Base-by-base conservation (phyloP, 2,113 vertebrate species). In the Barnardius zonarius region DNA sequence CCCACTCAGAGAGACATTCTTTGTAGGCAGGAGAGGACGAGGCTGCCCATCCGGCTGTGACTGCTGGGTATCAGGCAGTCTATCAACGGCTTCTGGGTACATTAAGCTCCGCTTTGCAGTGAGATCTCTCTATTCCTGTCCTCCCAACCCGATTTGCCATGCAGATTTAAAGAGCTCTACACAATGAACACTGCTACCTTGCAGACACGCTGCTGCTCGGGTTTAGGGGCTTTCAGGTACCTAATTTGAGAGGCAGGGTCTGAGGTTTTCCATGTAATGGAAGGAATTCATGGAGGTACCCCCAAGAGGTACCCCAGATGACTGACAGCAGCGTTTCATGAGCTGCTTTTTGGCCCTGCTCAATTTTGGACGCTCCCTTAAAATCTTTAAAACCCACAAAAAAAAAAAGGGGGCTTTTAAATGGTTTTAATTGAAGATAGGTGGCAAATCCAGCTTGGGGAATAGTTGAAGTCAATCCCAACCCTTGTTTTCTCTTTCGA, bases 71-170 rank as follows among this genome's bases (percentile, higher is more conserved):
- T 66, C 90, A 90, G 82, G 54, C 90, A 86, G 90, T 95, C 92
- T 66, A 94, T 97, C 96, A 88, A 39, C 5, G 0, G 62, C 72
- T 85, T 88, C 95, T 77, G 94, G 90, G 92, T 90, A 92, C 96
- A 94, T 95, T 94, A 95, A 94, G 90, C 68, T 86, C 94, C 88
- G 90, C 79, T 96, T 64, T 44, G 85, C 79, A 19, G 59, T 0
- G 5, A 87, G 82, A 93, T 92, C 92, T 82, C n/a, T 8, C 9
- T 61, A 69, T 79, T 66, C 63, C 59, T 48, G 44, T 16, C 41
- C 59, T 93, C 79, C 92, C 92, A 18, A 25, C 25, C 57, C 20
- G 82, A 91, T 94, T 83, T 75, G 9, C 90, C 94, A 90, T 25
- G 75, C 88, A 88, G 94, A 90, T 90, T 86, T 93, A 73, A 85